Evolutionary conservation across 2,113 vertebrate genomes (phyloP).

Genomic region (Passer domesticus): DNA sequence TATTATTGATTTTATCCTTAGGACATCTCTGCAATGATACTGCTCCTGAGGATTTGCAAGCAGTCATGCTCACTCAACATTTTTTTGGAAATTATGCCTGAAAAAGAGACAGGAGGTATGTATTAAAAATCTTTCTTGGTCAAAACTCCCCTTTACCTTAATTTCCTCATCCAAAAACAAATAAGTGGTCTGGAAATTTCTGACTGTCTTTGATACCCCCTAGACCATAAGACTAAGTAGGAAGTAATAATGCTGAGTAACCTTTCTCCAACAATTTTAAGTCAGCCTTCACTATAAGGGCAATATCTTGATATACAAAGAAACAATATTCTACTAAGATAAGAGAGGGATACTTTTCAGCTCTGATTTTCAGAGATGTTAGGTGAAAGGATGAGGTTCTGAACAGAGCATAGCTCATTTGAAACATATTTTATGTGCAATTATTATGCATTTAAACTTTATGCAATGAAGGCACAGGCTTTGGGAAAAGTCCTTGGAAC

Average conservation of each 20-base stretch:
- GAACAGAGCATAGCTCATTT: neutral
- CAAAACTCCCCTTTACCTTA: neutral
- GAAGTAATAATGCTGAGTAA: neutral
- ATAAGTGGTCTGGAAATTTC: neutral
- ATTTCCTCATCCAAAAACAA: neutral
- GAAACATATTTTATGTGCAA: neutral
- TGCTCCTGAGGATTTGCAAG: neutral
- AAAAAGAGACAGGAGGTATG: neutral
- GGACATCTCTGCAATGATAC: neutral
- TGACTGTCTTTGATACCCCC: neutral
- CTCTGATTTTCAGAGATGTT: neutral
- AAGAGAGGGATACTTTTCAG: neutral
- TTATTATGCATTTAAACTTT: neutral
- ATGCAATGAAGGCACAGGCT: neutral
- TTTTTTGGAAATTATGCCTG: neutral
- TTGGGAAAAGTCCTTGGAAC: neutral
- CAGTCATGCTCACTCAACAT: fast-evolving
- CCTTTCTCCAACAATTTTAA: neutral
- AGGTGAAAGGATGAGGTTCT: neutral
- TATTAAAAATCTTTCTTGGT: neutral
- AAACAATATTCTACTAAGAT: neutral
- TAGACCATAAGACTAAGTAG: neutral
- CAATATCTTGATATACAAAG: neutral
- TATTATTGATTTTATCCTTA: neutral
- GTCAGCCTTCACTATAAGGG: neutral